phyloP scores from a whole-genome alignment of 2,888 invertebrate species.

The Polietes domitor region DNA sequence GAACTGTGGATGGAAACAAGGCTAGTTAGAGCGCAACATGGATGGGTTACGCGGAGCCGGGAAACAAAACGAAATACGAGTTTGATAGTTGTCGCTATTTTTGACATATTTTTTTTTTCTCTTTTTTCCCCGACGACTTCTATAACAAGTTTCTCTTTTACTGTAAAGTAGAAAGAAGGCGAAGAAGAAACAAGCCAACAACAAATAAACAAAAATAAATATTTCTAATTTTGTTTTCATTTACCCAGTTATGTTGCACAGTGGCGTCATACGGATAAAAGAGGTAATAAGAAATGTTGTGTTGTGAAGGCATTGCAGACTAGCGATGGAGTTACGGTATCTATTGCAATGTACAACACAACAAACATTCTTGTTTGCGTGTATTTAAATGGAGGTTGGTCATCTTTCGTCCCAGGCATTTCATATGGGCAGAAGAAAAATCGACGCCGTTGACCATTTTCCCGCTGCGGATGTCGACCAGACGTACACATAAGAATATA shows the following conservation, averaged over 20 bases:
- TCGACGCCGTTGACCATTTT: too few species aligned
- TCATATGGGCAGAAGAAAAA: too few species aligned
- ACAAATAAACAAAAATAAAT: constrained; percentile 2
- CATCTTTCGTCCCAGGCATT: too few species aligned
- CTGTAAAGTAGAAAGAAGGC: constrained; percentile 22
- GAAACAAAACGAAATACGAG: constrained; percentile 10
- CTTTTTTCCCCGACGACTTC: not conserved
- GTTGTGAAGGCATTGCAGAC: too few species aligned
- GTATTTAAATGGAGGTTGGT: too few species aligned
- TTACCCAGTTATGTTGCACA: constrained; percentile 47
- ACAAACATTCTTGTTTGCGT: too few species aligned
- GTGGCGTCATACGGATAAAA: too few species aligned
- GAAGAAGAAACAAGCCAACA: constrained; percentile 27
- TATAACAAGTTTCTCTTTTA: constrained; percentile 60
- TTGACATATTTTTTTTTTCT: constrained; percentile 46
- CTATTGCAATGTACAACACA: too few species aligned
- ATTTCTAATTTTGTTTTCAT: constrained; percentile 56
- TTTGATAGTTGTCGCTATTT: constrained; percentile 40
- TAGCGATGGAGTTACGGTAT: too few species aligned
- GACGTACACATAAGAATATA: too few species aligned
- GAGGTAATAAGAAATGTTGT: too few species aligned
- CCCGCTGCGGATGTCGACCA: too few species aligned
- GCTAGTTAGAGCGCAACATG: constrained; percentile 31
- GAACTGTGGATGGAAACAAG: constrained; percentile 24
- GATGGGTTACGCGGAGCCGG: not conserved